A percentile compares a stretch with the other conserved stretches of the same genome.
These are phyloP conservation scores for Cerceris rybyensis DNA, from an alignment of 2,888 invertebrate species.

Conservation along the genomic window DNA sequence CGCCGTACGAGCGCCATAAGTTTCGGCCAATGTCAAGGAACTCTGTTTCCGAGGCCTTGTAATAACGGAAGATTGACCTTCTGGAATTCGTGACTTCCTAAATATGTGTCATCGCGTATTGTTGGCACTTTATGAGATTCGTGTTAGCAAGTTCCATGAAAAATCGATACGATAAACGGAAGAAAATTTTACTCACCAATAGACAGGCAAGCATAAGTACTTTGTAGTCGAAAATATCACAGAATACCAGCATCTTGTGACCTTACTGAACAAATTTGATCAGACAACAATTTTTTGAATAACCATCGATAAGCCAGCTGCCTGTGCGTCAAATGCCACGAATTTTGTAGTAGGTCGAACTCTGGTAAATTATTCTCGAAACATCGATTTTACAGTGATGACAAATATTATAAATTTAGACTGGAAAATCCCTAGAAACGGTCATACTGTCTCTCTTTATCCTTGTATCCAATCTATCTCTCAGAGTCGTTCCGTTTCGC, in stretches of 20 bases:
- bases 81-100: slow-evolving; percentile 21
- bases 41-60: no score
- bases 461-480: not conserved
- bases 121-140: slow-evolving; percentile 26
- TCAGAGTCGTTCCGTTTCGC: not conserved
- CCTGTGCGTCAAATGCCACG: slow-evolving; percentile 58
- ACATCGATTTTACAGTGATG: slow-evolving; percentile 40
- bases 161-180: not conserved
- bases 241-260: slow-evolving; percentile 77
- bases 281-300: slow-evolving; percentile 69
- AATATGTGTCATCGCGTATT: slow-evolving; percentile 60
- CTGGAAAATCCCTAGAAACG: slow-evolving; percentile 27
- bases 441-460: slow-evolving; percentile 1
- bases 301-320: slow-evolving; percentile 62
- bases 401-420: not conserved
- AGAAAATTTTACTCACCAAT: slow-evolving; percentile 76
- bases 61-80: slow-evolving; percentile 19
- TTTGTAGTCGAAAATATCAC: slow-evolving; percentile 74
- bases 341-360: slow-evolving; percentile 59
- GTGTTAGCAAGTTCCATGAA: not conserved
- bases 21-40: not conserved
- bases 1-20: slow-evolving; percentile 2
- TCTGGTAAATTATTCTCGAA: slow-evolving; percentile 45
- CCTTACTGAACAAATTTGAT: slow-evolving; percentile 68
- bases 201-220: slow-evolving; percentile 77